A percentile compares a stretch with the other conserved stretches of the same genome.
phyloP scores from a whole-genome alignment of 2,113 vertebrate genomes.

The Lutjanus erythropterus region DNA sequence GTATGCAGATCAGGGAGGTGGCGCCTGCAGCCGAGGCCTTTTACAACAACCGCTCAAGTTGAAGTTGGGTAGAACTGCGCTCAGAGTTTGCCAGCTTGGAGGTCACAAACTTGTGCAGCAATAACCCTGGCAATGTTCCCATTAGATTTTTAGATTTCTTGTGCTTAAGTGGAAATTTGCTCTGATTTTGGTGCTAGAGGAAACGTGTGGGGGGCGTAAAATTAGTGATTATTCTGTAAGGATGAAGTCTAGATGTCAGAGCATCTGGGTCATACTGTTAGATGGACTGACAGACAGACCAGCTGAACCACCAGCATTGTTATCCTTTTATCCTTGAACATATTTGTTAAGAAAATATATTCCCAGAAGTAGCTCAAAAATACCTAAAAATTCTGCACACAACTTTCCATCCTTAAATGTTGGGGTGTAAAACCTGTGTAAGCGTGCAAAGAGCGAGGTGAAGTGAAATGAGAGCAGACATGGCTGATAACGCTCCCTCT shows the following conservation, averaged over 20 bases:
- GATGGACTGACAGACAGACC: not conserved
- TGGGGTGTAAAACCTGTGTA: not conserved
- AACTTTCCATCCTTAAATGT: not conserved
- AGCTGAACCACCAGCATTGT: not conserved
- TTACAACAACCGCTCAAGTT: not conserved
- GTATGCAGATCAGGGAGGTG: not conserved
- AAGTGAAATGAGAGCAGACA: constrained; percentile 23
- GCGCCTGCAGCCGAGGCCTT: not conserved
- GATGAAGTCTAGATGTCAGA: not conserved
- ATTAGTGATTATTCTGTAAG: not conserved
- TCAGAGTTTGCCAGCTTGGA: not conserved
- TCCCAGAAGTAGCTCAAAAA: not conserved
- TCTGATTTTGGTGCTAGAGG: not conserved
- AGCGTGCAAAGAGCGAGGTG: not conserved
- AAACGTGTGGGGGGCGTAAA: not conserved
- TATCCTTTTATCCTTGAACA: not conserved
- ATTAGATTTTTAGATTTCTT: not conserved
- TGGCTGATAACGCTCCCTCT: constrained; percentile 64
- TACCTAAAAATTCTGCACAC: not conserved
- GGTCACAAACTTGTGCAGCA: constrained; percentile 17
- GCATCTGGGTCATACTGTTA: not conserved
- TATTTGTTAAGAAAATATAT: not conserved
- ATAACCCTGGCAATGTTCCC: constrained; percentile 2
- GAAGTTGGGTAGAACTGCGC: not conserved
- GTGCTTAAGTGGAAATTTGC: not conserved